Percentiles rank a stretch among this genome's conserved stretches.
phyloP scores from a whole-genome alignment of 2,888 invertebrate species.

The Nymphalis urticae region DNA sequence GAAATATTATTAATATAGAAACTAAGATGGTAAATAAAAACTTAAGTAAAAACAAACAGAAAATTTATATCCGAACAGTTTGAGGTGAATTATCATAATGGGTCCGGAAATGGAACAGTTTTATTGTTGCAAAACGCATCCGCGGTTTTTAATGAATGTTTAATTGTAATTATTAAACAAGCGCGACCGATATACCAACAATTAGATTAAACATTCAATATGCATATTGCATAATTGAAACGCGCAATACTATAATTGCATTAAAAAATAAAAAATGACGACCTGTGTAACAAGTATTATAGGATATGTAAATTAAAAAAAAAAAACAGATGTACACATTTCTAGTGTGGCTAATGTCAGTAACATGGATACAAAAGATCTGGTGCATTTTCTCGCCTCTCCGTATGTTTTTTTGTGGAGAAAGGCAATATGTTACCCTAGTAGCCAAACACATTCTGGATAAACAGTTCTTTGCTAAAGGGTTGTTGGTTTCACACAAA shows the following conservation, averaged over 20 bases:
- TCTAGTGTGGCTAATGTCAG: constrained; percentile 33
- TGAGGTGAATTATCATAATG: constrained; percentile 27
- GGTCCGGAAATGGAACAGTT: constrained; percentile 24
- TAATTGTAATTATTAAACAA: constrained; percentile 23
- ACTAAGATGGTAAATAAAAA: constrained; percentile 18
- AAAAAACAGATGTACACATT: constrained; percentile 27
- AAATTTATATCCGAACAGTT: constrained; percentile 23
- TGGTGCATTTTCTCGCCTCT: constrained; percentile 35
- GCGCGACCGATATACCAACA: constrained; percentile 10
- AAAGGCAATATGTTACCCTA: constrained; percentile 33
- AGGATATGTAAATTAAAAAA: constrained; percentile 8
- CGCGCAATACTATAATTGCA: not conserved
- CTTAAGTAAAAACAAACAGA: constrained; percentile 17
- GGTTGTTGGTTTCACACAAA: constrained; percentile 26
- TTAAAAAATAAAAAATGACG: not conserved
- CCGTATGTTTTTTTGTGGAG: constrained; percentile 28
- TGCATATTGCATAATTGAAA: not conserved
- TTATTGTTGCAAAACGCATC: constrained; percentile 21
- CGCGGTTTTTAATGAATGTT: constrained; percentile 23
- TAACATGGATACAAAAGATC: constrained; percentile 29
- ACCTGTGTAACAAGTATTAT: constrained; percentile 9
- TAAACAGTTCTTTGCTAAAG: constrained; percentile 27
- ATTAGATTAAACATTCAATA: not conserved
- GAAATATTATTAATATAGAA: not conserved
- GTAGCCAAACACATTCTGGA: constrained; percentile 31